Base-by-base conservation (phyloP, 2,113 vertebrate genomes). In the Choloepus hoffmanni region DNA sequence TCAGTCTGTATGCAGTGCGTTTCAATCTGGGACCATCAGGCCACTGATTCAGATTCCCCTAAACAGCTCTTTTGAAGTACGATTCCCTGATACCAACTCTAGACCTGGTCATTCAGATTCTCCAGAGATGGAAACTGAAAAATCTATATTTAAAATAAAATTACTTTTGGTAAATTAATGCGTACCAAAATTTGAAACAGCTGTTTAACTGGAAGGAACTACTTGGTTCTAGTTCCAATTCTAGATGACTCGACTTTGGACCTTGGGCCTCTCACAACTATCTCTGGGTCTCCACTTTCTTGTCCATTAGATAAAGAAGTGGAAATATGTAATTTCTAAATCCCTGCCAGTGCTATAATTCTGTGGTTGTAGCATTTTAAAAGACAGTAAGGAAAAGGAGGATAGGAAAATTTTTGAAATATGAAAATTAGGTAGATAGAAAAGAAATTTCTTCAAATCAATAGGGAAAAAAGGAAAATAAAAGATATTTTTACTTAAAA, bases 401-500 rank as follows among this genome's bases (percentile, higher is more conserved):
- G 8, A 67, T 21, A 82, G 24, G 18, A 65, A 85, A 96, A 74
- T 19, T 85, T 36, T 70, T 8, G 13, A 86, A 1, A 63, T 43
- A n/a, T 15, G 16, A 91, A 82, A 63, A 74, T 1, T 60, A 74
- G 16, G 48, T 53, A 72, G 33, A 36, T 12, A 94, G 40, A 88
- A 45, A 50, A 77, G 30, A 55, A 13, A 63, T 83, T 91, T 91
- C 14, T 74, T 70, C 89, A 93, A 93, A 77, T 4, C 9, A n/a
- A 81, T 55, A 33, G 6, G n/a, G 11, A 28, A 43, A 43, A 94
- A 70, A 28, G 7, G 18, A 79, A 83, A 40, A 53, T n/a, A 78
- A 92, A 89, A 81, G 7, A 68, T 50, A 50, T 58, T 4, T 73
- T 40, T 26, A 26, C 36, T 50, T 74, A 30, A 84, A 88, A 77